Percentiles rank a stretch among this genome's conserved stretches.
Conservation (phyloP, 2,797 vertebrate genomes). For the Schizopygopsis malacanthus region DNA sequence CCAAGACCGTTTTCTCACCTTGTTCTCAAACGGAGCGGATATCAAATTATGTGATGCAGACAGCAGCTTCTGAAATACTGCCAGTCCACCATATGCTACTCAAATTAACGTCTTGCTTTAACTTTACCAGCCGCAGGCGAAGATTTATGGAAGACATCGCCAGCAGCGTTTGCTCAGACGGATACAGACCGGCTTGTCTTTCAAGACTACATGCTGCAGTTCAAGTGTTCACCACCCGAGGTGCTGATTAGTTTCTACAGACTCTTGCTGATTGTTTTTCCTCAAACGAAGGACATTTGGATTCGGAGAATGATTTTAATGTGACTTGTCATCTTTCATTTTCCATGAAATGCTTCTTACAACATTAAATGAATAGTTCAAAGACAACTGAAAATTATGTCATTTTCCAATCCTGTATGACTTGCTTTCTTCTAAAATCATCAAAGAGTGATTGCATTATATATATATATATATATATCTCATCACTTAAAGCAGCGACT, state of each 20-base stretch:
- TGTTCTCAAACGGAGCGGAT: conserved; percentile 28
- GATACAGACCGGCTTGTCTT: conserved; percentile 28
- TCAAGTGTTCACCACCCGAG: not conserved
- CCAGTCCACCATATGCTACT: conserved; percentile 43
- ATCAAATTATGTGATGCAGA: conserved; percentile 43
- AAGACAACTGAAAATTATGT: not conserved
- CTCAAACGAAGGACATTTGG: not conserved
- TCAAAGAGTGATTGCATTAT: not conserved
- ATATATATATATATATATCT: too few relatives aligned
- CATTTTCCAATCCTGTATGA: not conserved
- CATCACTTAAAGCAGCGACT: too few relatives aligned
- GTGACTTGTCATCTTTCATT: not conserved
- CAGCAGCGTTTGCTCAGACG: conserved; percentile 33
- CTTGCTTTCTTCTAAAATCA: not conserved
- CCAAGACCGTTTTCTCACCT: conserved; percentile 35
- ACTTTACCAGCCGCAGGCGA: conserved; percentile 31
- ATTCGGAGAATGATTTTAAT: not conserved
- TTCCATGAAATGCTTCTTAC: not conserved
- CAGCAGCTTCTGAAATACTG: conserved; percentile 29
- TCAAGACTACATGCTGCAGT: conserved; percentile 18
- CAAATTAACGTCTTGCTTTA: conserved; percentile 42
- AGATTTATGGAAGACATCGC: conserved; percentile 50
- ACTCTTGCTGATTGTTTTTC: conserved; percentile 21
- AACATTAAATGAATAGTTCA: not conserved
- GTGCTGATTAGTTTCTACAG: conserved; percentile 27